Evolutionary conservation across 2,113 vertebrate species (phyloP).

Genomic region (Strix aluco): DNA sequence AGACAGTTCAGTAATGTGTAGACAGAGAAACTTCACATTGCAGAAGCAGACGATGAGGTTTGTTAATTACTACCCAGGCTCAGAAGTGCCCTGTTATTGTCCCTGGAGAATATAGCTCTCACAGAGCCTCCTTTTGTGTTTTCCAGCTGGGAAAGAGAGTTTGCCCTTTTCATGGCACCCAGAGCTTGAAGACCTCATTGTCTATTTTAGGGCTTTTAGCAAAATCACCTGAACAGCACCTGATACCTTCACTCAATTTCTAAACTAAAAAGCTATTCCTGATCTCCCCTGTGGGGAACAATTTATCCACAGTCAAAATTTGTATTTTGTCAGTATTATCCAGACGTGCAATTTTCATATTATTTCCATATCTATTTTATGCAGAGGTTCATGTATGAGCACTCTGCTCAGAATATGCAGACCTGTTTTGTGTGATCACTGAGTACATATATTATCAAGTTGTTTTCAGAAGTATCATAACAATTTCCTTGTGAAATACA

Average conservation of each 20-base stretch:
- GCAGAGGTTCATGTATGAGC: background rate
- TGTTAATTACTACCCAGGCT: background rate
- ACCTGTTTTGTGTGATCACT: background rate
- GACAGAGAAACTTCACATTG: background rate
- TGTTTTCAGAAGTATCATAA: slow-evolving; percentile 4
- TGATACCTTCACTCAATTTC: background rate
- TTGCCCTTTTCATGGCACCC: background rate
- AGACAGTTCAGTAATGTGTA: background rate
- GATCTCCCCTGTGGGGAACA: background rate
- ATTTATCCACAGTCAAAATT: background rate
- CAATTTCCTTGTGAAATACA: slow-evolving; percentile 30
- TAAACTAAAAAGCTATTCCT: background rate
- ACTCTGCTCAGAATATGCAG: background rate
- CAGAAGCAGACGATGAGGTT: background rate
- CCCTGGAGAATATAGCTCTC: background rate
- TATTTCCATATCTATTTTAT: background rate
- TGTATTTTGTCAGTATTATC: background rate
- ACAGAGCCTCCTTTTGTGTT: background rate
- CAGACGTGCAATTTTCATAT: background rate
- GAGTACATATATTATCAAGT: background rate
- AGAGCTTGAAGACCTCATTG: background rate
- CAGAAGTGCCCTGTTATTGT: background rate
- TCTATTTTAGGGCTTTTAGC: background rate
- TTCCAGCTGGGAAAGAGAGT: background rate
- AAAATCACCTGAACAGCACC: background rate